Evolutionary conservation across 2,113 vertebrate species (phyloP).

Genomic region (Noturus placidus): DNA sequence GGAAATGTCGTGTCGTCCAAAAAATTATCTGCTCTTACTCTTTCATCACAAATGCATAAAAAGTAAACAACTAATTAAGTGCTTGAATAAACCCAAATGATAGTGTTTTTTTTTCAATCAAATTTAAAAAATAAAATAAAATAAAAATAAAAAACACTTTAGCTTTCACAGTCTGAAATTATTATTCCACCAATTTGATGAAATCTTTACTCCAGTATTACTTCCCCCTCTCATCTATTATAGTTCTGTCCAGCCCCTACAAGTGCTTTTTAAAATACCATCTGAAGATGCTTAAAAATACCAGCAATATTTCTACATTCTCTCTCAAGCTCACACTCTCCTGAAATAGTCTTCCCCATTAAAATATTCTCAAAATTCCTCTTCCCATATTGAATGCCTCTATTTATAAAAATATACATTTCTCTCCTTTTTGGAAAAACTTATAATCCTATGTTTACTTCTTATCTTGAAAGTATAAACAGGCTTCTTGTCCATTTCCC

Average conservation of each 20-base stretch:
- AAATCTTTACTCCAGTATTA: slow-evolving; percentile 20
- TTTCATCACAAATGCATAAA: slow-evolving; percentile 1
- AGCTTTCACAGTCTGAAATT: slow-evolving; percentile 53
- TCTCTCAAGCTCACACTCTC: slow-evolving; percentile 46
- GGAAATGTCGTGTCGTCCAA: neutral
- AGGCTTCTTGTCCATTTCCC: slow-evolving; percentile 45
- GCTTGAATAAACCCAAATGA: slow-evolving; percentile 68
- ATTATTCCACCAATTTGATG: slow-evolving; percentile 15
- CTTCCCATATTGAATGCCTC: slow-evolving; percentile 65
- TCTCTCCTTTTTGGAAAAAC: slow-evolving; percentile 76
- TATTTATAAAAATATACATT: slow-evolving; percentile 81
- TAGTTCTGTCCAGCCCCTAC: slow-evolving; percentile 36
- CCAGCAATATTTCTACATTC: slow-evolving; percentile 63
- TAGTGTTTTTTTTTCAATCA: slow-evolving; percentile 60
- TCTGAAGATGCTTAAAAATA: slow-evolving; percentile 57
- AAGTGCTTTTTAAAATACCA: slow-evolving; percentile 55
- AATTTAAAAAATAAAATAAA: slow-evolving; percentile 65
- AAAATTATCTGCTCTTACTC: neutral
- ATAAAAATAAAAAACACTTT: slow-evolving; percentile 43
- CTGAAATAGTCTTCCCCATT: slow-evolving; percentile 52
- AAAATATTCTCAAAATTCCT: slow-evolving; percentile 70
- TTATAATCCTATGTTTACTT: slow-evolving; percentile 39
- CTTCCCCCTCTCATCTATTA: neutral
- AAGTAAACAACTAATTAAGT: slow-evolving; percentile 62
- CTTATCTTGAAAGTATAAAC: slow-evolving; percentile 5